A percentile compares a stretch with the other conserved stretches of the same genome.
phyloP scores from a whole-genome alignment of 2,888 invertebrate species.

The Petrophora chlorosata region DNA sequence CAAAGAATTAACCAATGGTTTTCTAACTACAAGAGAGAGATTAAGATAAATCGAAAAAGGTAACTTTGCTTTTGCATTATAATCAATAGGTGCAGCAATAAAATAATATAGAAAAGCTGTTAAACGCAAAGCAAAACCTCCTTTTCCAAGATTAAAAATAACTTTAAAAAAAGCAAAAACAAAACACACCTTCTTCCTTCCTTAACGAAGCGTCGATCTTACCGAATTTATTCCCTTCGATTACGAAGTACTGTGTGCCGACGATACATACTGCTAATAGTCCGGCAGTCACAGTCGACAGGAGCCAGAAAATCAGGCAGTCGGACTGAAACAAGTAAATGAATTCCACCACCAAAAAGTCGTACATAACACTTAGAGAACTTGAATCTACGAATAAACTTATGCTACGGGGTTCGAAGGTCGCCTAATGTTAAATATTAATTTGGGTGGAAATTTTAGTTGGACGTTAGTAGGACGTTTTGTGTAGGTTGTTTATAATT shows the following conservation, averaged over 20 bases:
- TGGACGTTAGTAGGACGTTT: no score
- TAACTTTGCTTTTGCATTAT: constrained; percentile 12
- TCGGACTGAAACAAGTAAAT: constrained; percentile 78
- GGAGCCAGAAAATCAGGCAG: constrained; percentile 85
- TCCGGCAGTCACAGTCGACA: constrained; percentile 87
- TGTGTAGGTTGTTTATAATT: no score
- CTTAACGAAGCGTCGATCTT: constrained; percentile 70
- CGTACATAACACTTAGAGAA: not conserved
- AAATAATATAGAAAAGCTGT: not conserved
- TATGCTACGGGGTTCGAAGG: no score
- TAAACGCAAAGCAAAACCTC: constrained; percentile 10
- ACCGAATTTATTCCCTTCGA: constrained; percentile 86
- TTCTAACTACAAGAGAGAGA: not conserved
- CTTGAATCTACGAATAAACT: not conserved
- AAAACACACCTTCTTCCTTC: constrained; percentile 78
- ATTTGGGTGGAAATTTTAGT: no score
- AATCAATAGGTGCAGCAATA: not conserved
- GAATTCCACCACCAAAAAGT: not conserved
- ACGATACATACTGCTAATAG: constrained; percentile 85
- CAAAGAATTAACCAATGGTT: no score
- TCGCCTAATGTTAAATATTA: no score
- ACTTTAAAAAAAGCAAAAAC: constrained; percentile 51
- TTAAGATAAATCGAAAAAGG: constrained; percentile 3
- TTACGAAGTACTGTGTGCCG: constrained; percentile 87
- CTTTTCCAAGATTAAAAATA: constrained; percentile 26